Evolutionary conservation across 2,797 vertebrate species (phyloP), one percentile per base, ranked within the genome.

Genomic region (Enteromius treurensis): DNA sequence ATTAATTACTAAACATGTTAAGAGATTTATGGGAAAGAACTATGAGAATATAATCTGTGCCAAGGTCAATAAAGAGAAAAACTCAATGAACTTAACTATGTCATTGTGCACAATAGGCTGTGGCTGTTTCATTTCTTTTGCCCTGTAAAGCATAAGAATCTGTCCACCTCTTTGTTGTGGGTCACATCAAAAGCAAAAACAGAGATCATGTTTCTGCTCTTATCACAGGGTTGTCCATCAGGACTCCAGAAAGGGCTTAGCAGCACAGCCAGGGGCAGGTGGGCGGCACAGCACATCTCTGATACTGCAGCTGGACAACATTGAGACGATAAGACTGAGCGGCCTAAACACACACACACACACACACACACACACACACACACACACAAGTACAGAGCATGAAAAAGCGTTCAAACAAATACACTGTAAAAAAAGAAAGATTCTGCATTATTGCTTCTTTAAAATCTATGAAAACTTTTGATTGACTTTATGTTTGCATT

Each of bases 181-280:
- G 58, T 77, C 79, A 91, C 88, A 93, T 94, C 91, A 93, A 93
- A 93, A 82, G 47, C 84, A 69, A 84, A 84, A 74, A 80, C 88
- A 86, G 80, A 90, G 91, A 92, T 94, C 90, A 82, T 84, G 86
- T 93, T 89, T 90, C 92, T 51, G 83, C 84, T 87, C 90, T 93
- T 95, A 94, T 95, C 91, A 51, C 88, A 88, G 88, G 85, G 49
- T 32, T 90, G 92, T 93, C 93, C 88, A 89, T 93, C 93, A 86
- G 91, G 90, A 88, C 83, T 58, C 88, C 89, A 91, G 91, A 89
- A 88, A 81, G 82, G 88, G 93, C 92, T 94, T 93, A 93, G 89
- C 81, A 77, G 4, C 79, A 87, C 82, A 62, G 87, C 89, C 89
- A 89, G 81, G 68, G 86, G 82, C 91, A 92, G 91, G 91, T 91